These are phyloP conservation scores for Rhopalosiphum padi DNA, from an alignment of 1,140 invertebrate genomes.

Conservation along the genomic window DNA sequence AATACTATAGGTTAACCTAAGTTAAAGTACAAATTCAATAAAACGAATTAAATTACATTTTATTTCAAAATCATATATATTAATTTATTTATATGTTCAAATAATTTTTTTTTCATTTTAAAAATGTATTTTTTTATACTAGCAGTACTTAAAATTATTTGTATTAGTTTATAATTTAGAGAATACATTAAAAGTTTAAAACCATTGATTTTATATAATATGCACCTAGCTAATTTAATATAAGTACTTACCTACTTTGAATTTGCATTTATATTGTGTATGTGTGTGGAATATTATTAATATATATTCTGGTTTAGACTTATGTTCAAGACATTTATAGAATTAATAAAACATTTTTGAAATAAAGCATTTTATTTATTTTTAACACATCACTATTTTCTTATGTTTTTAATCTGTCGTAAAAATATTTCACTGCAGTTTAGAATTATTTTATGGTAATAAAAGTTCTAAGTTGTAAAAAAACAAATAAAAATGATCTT, in stretches of 20 bases:
- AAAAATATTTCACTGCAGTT: not conserved
- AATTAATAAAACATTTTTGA: not conserved
- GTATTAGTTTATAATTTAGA: not conserved
- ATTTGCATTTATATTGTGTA: not conserved
- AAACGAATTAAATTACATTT: not conserved
- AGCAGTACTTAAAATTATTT: not conserved
- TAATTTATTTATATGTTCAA: not conserved
- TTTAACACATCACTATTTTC: not conserved
- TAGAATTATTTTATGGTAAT: not conserved
- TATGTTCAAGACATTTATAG: not conserved
- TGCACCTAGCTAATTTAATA: not conserved
- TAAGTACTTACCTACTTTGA: not conserved
- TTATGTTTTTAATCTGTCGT: not conserved
- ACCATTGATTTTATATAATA: not conserved
- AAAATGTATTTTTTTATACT: not conserved
- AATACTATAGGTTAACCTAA: too few species aligned
- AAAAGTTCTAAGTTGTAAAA: conserved; percentile 24
- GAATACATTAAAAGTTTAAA: not conserved
- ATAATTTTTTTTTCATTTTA: not conserved
- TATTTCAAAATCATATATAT: not conserved
- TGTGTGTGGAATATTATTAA: not conserved
- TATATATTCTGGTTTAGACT: not conserved
- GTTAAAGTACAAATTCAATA: not conserved
- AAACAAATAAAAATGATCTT: conserved; percentile 1
- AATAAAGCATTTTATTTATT: conserved; percentile 38